Evolutionary conservation across 2,797 vertebrate genomes (phyloP).

Genomic region (Kryptolebias ocellatus): DNA sequence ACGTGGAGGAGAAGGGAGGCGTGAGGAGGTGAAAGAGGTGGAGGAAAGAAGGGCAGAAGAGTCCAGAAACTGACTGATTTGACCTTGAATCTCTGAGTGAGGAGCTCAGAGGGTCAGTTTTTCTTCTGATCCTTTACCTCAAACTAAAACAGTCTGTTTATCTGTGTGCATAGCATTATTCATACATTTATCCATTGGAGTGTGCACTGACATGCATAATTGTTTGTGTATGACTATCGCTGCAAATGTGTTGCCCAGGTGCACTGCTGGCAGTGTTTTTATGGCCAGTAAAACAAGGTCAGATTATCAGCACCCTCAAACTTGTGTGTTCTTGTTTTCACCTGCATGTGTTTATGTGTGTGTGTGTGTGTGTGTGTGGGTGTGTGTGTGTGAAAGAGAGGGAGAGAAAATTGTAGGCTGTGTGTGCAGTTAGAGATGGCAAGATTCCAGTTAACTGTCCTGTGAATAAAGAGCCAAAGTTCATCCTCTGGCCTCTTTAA

Average conservation of each 20-base stretch:
- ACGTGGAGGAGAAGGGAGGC: conserved; percentile 12
- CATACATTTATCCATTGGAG: background rate
- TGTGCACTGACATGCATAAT: background rate
- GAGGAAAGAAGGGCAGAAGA: conserved; percentile 34
- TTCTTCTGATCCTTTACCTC: background rate
- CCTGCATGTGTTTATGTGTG: conserved; percentile 61
- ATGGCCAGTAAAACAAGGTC: conserved; percentile 63
- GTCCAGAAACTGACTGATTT: conserved; percentile 47
- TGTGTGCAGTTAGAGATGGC: conserved; percentile 48
- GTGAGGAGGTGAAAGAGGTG: conserved; percentile 25
- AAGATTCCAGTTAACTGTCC: conserved; percentile 66
- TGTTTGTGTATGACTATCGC: background rate
- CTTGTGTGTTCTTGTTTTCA: conserved; percentile 48
- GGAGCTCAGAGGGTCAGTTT: conserved; percentile 25
- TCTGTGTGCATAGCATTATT: background rate
- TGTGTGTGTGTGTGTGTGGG: conserved; percentile 25
- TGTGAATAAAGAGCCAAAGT: conserved; percentile 70
- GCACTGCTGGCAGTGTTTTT: conserved; percentile 51
- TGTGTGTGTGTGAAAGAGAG: conserved; percentile 24
- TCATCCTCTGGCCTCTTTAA: conserved; percentile 57
- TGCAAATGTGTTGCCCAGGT: conserved; percentile 42
- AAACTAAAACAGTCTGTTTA: background rate
- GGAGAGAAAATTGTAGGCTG: background rate
- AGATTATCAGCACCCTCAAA: conserved; percentile 65
- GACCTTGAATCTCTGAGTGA: conserved; percentile 55